Evolutionary conservation across 2,113 vertebrate genomes (phyloP).

Genomic region (Phalacrocorax carbo): DNA sequence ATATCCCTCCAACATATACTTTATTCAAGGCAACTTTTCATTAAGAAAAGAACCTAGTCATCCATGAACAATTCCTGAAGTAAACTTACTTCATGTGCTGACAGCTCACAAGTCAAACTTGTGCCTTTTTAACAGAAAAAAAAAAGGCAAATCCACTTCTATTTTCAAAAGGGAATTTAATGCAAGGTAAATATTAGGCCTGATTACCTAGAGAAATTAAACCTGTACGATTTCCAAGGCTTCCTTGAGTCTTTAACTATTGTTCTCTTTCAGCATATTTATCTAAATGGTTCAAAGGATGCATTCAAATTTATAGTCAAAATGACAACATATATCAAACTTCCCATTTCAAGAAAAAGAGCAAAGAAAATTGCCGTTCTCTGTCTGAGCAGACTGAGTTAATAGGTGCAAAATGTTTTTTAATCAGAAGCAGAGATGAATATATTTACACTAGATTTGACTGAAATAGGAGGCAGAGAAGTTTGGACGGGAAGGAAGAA

Average conservation of each 20-base stretch:
- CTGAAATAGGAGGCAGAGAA: constrained; percentile 43
- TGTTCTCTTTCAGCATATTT: constrained; percentile 25
- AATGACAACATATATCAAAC: not conserved
- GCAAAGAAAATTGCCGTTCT: constrained; percentile 12
- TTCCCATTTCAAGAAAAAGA: not conserved
- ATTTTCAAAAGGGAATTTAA: not conserved
- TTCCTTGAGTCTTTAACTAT: not conserved
- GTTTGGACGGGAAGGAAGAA: not conserved
- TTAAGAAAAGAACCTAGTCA: constrained; percentile 29
- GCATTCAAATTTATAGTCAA: not conserved
- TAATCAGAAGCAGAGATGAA: constrained; percentile 55
- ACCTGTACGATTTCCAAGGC: not conserved
- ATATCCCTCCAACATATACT: not conserved
- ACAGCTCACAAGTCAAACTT: constrained; percentile 29
- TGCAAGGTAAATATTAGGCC: not conserved
- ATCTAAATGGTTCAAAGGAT: constrained; percentile 25
- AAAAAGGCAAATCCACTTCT: not conserved
- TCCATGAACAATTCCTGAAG: constrained; percentile 31
- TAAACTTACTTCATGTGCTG: constrained; percentile 34
- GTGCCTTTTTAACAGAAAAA: not conserved
- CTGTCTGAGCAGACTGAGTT: constrained; percentile 3
- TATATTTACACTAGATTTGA: constrained; percentile 50
- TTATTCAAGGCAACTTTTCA: constrained; percentile 18
- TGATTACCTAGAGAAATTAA: constrained; percentile 33
- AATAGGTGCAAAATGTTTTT: constrained; percentile 61